Evolutionary conservation across 2,113 vertebrate genomes (phyloP).

Genomic region (Danionella cerebrum): DNA sequence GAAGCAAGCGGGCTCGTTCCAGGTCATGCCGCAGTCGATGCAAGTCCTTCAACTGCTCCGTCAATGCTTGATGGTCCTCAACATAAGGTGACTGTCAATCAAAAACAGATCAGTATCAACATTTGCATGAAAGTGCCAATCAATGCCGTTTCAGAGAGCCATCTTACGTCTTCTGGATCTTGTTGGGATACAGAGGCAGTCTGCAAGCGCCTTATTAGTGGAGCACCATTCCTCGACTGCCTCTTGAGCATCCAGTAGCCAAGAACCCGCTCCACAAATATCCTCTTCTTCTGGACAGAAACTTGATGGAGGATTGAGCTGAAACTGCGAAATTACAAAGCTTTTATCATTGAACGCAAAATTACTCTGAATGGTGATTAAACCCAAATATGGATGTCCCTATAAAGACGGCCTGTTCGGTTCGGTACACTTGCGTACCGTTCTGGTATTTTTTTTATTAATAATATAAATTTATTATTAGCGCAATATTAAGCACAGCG

Average conservation of each 20-base stretch:
- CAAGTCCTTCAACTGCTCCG: constrained; percentile 94
- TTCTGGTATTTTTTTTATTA: no score
- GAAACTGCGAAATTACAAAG: constrained; percentile 70
- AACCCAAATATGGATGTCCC: no score
- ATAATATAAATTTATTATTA: no score
- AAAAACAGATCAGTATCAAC: background rate
- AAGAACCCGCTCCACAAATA: constrained; percentile 85
- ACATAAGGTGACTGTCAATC: constrained; percentile 65
- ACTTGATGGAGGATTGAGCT: constrained; percentile 95
- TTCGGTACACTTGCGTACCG: no score
- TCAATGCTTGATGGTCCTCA: constrained; percentile 78
- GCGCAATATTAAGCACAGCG: no score
- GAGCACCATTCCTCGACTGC: constrained; percentile 88
- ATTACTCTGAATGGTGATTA: no score
- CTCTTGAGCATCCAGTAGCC: constrained; percentile 97
- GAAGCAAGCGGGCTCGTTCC: constrained; percentile 83
- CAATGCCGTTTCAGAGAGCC: background rate
- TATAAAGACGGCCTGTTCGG: no score
- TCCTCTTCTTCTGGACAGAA: constrained; percentile 88
- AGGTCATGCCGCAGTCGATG: constrained; percentile 94
- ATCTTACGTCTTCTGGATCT: constrained; percentile 71
- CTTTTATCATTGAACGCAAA: no score
- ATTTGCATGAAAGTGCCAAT: background rate
- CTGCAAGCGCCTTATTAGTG: constrained; percentile 87
- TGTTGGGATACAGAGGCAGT: constrained; percentile 81